Conservation (phyloP, 35 echinoderm and acorn worm species). For the Stichopus chloronotus region DNA sequence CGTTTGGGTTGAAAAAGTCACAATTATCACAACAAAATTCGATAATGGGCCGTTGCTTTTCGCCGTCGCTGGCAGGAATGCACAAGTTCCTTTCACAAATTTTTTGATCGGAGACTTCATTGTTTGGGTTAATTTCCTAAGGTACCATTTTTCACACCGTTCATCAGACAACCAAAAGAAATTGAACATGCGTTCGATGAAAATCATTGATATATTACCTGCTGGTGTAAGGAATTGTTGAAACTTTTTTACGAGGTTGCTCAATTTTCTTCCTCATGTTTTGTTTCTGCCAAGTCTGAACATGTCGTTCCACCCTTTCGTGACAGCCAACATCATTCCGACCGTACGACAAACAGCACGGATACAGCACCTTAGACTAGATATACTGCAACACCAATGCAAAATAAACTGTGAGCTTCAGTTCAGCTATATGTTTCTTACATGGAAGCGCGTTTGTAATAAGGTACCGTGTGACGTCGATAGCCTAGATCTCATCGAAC, state of each 20-base stretch:
- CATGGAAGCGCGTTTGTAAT: background rate
- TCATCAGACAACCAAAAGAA: background rate
- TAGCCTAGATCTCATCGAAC: background rate
- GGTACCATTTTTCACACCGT: background rate
- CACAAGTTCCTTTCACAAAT: too few species aligned
- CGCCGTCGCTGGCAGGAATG: too few species aligned
- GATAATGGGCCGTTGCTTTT: too few species aligned
- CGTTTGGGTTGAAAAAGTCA: too few species aligned
- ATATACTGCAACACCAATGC: too few species aligned
- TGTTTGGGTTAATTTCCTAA: background rate
- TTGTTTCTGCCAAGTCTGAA: background rate
- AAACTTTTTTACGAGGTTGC: slow-evolving; percentile 17
- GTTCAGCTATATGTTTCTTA: background rate
- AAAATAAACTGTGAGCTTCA: background rate
- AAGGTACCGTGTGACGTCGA: background rate
- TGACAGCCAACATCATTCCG: too few species aligned
- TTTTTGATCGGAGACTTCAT: background rate
- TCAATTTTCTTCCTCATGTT: slow-evolving; percentile 48
- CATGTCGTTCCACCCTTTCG: background rate
- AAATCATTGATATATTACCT: background rate
- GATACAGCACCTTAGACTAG: background rate
- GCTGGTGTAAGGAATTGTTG: slow-evolving; percentile 24
- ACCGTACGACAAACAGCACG: background rate
- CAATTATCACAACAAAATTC: too few species aligned
- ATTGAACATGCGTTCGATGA: background rate